Conservation (phyloP, 2,888 invertebrate genomes). For the Hermaeophaga mercurialis region DNA sequence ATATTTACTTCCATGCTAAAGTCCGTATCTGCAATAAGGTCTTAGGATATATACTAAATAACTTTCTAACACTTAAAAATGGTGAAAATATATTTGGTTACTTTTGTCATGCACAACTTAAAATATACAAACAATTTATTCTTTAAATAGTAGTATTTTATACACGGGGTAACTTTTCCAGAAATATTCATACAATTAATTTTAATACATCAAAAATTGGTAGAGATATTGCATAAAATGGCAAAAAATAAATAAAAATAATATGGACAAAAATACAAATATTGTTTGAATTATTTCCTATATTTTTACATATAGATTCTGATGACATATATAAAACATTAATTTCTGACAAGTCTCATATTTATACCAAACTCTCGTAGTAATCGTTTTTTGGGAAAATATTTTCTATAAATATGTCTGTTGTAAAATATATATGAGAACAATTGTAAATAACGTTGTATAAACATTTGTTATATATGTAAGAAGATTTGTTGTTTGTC, state of each 20-base stretch:
- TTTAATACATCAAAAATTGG: conserved; percentile 16
- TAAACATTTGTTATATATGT: too few relatives aligned
- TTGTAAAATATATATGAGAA: too few relatives aligned
- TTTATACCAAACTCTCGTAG: too few relatives aligned
- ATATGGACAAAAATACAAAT: conserved; percentile 13
- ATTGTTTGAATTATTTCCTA: conserved; percentile 11
- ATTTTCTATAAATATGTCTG: too few relatives aligned
- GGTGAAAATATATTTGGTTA: conserved; percentile 51
- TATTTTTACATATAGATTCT: background rate
- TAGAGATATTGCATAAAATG: conserved; percentile 12
- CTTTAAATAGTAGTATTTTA: conserved; percentile 31
- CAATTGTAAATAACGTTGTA: too few relatives aligned
- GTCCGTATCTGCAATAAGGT: too few relatives aligned
- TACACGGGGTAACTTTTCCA: conserved; percentile 31
- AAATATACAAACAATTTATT: conserved; percentile 39
- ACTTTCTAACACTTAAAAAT: conserved; percentile 52
- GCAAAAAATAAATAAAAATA: conserved; percentile 20
- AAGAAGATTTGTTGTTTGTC: background rate
- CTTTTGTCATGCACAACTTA: conserved; percentile 45
- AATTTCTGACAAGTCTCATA: conserved; percentile 6
- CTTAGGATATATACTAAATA: background rate
- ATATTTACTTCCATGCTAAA: too few relatives aligned
- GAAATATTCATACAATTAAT: conserved; percentile 19
- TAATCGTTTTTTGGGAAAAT: too few relatives aligned
- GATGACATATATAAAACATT: background rate